Base-by-base conservation (phyloP, 2,113 vertebrate genomes). In the Lates calcarifer region DNA sequence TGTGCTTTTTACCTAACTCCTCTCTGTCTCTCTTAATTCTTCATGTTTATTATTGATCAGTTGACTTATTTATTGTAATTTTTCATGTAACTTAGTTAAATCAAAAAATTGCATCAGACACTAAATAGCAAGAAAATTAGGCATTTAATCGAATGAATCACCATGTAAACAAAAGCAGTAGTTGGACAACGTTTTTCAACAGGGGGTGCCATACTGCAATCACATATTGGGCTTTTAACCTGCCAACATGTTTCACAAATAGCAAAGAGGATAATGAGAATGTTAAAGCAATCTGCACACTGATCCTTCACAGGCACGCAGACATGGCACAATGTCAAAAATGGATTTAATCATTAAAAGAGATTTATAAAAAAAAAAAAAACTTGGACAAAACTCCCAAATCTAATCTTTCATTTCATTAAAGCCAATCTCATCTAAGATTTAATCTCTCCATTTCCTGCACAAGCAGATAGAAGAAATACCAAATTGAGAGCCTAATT, bases 391-490 rank as follows among this genome's bases (percentile, higher is more conserved):
- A 90, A 91, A 86, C 76, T 86, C 81, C 62, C 74, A 88, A 81
- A 89, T 89, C 83, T 89, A 94, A 93, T 92, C 88, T 88, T 91
- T 90, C 76, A 90, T 91, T 94, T 93, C 81, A 91, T 89, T 91
- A 90, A 83, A 91, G 85, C 64, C 81, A 85, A 90, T 92, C 86
- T 89, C 62, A 74, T 86, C 83, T 90, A 66, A 90, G 83, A 94
- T 92, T 87, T 82, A 90, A 93, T 93, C 89, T 82, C 85, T 86
- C 88, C 81, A 90, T 92, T 92, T 94, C 91, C 90, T 85, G 85
- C 85, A 83, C 58, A 81, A 78, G 77, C 86, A 92, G 86, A 87
- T 77, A 80, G 74, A 90, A 87, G 73, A 75, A 83, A 84, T 73
- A 78, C 74, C 57, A 85, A 91, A 86, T 60, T 37, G 51, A 67